A percentile compares a stretch with the other conserved stretches of the same genome.
Conservation (phyloP, 2,888 invertebrate species). For the Seira musarum region DNA sequence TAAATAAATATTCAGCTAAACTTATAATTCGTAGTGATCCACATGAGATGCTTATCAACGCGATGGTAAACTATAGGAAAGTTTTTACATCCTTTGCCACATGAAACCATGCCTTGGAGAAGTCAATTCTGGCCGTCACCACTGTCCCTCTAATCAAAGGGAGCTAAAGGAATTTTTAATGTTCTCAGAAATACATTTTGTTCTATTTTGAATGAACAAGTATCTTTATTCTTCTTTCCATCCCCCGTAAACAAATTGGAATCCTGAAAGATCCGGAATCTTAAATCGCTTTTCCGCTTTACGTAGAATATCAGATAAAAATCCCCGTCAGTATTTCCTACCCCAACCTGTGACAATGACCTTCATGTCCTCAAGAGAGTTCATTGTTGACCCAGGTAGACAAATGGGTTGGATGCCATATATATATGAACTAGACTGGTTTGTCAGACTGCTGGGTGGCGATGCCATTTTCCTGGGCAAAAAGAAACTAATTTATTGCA, state of each 20-base stretch:
- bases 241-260: slow-evolving; percentile 91
- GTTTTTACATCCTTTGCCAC: slow-evolving; percentile 62
- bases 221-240: slow-evolving; percentile 81
- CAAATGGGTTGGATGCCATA: slow-evolving; percentile 86
- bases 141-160: slow-evolving; percentile 82
- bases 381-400: slow-evolving; percentile 71
- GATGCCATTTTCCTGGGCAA: too few species aligned
- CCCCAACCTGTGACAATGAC: slow-evolving; percentile 61
- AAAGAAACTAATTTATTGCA: too few species aligned
- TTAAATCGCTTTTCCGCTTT: slow-evolving; percentile 90
- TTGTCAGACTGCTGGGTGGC: slow-evolving; percentile 85
- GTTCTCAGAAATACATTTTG: not conserved
- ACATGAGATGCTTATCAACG: slow-evolving; percentile 36
- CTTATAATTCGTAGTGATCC: slow-evolving; percentile 46
- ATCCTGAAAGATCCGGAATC: slow-evolving; percentile 86
- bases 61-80: slow-evolving; percentile 51
- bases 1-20: too few species aligned
- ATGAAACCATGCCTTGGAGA: slow-evolving; percentile 81
- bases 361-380: slow-evolving; percentile 20
- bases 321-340: slow-evolving; percentile 50
- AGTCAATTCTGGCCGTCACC: slow-evolving; percentile 86
- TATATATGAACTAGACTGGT: slow-evolving; percentile 81
- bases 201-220: slow-evolving; percentile 75
- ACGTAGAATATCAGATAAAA: slow-evolving; percentile 81
- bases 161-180: not conserved